phyloP scores from a whole-genome alignment of 2,113 vertebrate species.

The Salvelinus alpinus region DNA sequence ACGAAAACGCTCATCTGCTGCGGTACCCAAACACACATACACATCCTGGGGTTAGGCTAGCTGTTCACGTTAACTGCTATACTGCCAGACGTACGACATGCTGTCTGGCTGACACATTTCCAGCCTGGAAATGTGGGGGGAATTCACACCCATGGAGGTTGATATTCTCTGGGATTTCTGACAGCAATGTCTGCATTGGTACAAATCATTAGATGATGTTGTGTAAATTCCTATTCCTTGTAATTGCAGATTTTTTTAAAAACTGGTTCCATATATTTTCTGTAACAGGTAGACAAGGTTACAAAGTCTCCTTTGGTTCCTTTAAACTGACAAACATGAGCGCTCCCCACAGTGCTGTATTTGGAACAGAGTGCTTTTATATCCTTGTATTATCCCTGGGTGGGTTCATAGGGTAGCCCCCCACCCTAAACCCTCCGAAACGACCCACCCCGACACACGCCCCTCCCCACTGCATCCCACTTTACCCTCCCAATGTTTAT shows the following conservation, averaged over 20 bases:
- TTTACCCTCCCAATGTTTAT: constrained; percentile 14
- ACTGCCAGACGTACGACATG: background rate
- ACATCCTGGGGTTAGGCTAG: background rate
- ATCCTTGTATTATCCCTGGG: constrained; percentile 30
- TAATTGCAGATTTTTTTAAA: background rate
- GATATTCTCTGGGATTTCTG: background rate
- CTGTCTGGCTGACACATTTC: background rate
- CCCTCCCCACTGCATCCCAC: background rate
- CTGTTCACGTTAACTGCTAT: background rate
- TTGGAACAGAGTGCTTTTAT: constrained; percentile 28
- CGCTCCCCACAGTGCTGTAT: constrained; percentile 31
- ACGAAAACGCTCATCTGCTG: background rate
- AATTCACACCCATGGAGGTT: background rate
- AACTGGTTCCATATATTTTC: background rate
- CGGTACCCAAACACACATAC: background rate
- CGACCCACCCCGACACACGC: background rate
- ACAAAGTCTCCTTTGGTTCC: constrained; percentile 24
- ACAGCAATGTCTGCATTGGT: background rate
- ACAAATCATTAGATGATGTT: too few species aligned
- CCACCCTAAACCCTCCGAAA: too few species aligned
- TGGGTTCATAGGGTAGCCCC: constrained; percentile 10
- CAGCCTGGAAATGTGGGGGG: background rate
- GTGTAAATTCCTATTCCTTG: constrained; percentile 21
- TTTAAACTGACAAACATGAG: constrained; percentile 47
- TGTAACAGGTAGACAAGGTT: constrained; percentile 1